Base-by-base conservation (phyloP, 2,113 vertebrate species). In the Hylia prasina region DNA sequence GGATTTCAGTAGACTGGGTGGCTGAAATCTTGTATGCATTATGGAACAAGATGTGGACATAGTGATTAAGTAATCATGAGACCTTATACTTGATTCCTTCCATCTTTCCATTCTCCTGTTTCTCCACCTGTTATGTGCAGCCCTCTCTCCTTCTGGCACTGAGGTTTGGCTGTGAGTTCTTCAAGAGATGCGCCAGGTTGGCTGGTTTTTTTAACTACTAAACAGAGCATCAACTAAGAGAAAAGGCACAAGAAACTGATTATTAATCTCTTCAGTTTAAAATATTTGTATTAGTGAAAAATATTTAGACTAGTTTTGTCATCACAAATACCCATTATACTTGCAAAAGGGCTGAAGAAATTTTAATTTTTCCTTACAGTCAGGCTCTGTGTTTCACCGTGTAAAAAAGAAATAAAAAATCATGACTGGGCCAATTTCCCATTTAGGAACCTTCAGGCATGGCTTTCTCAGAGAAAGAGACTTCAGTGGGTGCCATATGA, bases 41-140 rank as follows among this genome's bases (percentile, higher is more conserved):
- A 71, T 94, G 87, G 86, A 96, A 96, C 90, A 92, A 95, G 77
- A 71, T 86, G 90, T 93, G 76, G 83, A 69, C 86, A 89, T 77
- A 82, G 84, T 65, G 19, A 91, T 95, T 96, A 97, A 96, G 85
- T 92, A 95, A 96, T 96, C 82, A 95, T 96, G 96, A 89, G 93
- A 77, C 71, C 48, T 89, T 95, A 56, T 78, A 92, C 90, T 93
- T 48, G 86, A 95, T 93, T 94, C 87, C 72, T 82, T 95, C 77
- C 75, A 90, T 91, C 73, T 96, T 96, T 94, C 93, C 93, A 93
- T 87, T 97, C 94, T 95, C 96, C 56, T 96, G 51, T 95, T 96
- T 96, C 91, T 85, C 80, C 80, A 91, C 68, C 75, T 94, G 90
- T 90, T 77, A 37, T 39, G 42, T 39, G 33, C 73, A 78, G 63